Conservation (phyloP, 2,113 vertebrate species). For the Silurus asotus region DNA sequence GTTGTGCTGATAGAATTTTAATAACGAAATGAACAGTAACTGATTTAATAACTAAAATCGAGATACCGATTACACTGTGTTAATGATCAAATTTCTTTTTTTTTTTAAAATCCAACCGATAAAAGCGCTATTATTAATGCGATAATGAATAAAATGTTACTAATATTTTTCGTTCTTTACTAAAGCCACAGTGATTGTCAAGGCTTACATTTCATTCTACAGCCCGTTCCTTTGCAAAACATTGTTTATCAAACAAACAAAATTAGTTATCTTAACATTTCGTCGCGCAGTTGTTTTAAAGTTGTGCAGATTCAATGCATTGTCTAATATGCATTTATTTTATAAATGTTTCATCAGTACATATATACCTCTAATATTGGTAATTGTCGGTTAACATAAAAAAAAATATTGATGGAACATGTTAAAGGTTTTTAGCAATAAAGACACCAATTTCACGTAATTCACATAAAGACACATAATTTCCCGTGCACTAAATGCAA, state of each 20-base stretch:
- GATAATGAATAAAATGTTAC: no score
- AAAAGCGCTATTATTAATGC: background rate
- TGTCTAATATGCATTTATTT: background rate
- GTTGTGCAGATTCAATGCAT: conserved; percentile 32
- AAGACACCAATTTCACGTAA: background rate
- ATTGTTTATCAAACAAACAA: conserved; percentile 48
- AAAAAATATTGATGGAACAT: background rate
- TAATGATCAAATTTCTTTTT: background rate
- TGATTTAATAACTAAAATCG: conserved; percentile 80
- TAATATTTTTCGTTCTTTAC: background rate
- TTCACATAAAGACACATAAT: no score
- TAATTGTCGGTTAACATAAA: background rate
- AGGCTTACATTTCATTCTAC: background rate
- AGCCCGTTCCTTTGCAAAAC: background rate
- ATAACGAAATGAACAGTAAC: conserved; percentile 83
- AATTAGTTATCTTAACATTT: conserved; percentile 56
- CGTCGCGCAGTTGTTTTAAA: conserved; percentile 46
- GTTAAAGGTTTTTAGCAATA: background rate
- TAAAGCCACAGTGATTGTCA: background rate
- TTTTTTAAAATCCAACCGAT: background rate
- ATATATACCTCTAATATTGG: background rate
- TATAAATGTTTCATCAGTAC: background rate
- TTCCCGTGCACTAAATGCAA: background rate
- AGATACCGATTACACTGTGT: conserved; percentile 26
- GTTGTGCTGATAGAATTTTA: conserved; percentile 82